These are phyloP conservation scores for Corynorhinus townsendii DNA, from an alignment of 2,113 vertebrate genomes.

Conservation along the genomic window DNA sequence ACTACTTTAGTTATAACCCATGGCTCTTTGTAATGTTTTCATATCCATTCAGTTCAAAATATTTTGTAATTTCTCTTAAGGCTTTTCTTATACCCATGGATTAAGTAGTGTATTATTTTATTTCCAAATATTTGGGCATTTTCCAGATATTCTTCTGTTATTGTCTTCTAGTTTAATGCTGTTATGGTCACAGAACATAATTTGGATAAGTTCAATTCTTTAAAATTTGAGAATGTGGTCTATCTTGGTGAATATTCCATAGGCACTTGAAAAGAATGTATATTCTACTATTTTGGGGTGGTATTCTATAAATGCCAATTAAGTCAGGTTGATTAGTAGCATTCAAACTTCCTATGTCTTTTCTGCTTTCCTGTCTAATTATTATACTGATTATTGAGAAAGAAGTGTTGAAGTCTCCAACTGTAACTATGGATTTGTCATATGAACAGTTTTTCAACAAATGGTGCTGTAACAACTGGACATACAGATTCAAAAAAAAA, in stretches of 20 bases:
- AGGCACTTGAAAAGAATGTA: not conserved
- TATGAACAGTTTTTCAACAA: not conserved
- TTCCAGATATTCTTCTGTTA: not conserved
- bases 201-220: not conserved
- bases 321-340: not conserved
- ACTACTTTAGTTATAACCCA: not conserved
- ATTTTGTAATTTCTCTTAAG: not conserved
- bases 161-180: not conserved
- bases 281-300: not conserved
- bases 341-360: not conserved
- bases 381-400: not conserved
- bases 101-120: not conserved
- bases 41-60: not conserved
- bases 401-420: not conserved
- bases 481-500: not conserved
- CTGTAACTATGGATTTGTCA: not conserved
- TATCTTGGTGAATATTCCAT: not conserved
- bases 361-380: not conserved
- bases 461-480: not conserved
- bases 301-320: not conserved
- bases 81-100: not conserved
- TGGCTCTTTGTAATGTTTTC: not conserved
- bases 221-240: not conserved
- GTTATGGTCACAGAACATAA: not conserved
- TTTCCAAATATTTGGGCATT: not conserved